Base-by-base conservation (phyloP, 1,140 invertebrate species). In the Ctenoplectra terminalis region DNA sequence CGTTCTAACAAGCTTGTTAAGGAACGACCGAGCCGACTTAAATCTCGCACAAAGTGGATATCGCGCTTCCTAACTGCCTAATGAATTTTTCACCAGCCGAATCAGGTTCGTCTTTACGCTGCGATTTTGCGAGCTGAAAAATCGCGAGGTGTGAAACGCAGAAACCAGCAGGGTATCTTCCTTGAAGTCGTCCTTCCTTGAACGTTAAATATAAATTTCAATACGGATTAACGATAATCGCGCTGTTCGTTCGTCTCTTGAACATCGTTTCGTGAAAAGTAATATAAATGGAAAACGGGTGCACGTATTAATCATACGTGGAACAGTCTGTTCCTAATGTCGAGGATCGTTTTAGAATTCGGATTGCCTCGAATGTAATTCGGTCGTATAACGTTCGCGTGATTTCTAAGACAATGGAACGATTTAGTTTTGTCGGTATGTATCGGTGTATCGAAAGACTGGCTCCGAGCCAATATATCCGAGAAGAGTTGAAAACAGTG, bases 1-100 rank as follows among this genome's bases (percentile, higher is more conserved):
- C 63, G 40, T 34, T 48, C 9, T 20, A 43, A 77, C 73, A 26
- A 61, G 34, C 54, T 52, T 34, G 64, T 46, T 82, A 81, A 50
- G 15, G 20, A n/a, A 52, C 54, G 29, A 75, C 43, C 17, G 4
- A 34, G 54, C 17, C 46, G 43, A 63, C 11, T 48, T 13, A 13
- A n/a, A n/a, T n/a, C 5, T 26, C 29, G 56, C 9, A 23, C 15
- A 61, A 60, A 61, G 17, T 60, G 7, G 17, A 37, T 63, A 37
- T 63, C 17, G 29, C 58, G 29, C 29, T 20, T 60, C 29, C 9
- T 34, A 61, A 61, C 20, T 9, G 37, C 23, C n/a, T n/a, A 2
- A 37, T 11, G 20, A 37, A n/a, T 26, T 48, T 48, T 46, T 48
- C n/a, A 26, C 23, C 3, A 6, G 7, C 7, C 7, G 15, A 66